Percentiles rank a stretch among this genome's conserved stretches.
Evolutionary conservation across 2,113 vertebrate species (phyloP).

Genomic region (Athene cunicularia): DNA sequence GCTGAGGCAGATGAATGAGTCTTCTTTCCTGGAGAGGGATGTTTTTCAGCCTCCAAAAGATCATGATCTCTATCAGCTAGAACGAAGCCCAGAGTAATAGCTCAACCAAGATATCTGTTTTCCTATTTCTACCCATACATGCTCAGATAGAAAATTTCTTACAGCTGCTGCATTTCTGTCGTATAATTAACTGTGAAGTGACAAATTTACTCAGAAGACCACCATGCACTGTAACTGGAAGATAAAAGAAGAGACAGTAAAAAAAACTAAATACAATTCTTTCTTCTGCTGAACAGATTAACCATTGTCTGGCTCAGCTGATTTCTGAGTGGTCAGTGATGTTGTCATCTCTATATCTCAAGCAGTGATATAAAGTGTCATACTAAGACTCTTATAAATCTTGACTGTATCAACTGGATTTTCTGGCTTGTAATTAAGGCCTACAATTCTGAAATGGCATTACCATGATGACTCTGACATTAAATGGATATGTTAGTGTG

Average conservation of each 20-base stretch:
- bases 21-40: not conserved
- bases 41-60: not conserved
- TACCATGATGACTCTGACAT: not conserved
- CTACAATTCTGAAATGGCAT: not conserved
- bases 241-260: not conserved
- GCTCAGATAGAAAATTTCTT: not conserved
- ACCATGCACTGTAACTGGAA: accelerated
- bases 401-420: not conserved
- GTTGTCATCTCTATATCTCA: not conserved
- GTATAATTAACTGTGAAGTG: not conserved
- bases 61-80: not conserved
- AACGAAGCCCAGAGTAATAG: not conserved
- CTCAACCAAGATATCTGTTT: not conserved
- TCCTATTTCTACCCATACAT: too few relatives aligned
- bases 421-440: not conserved
- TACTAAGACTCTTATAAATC: not conserved
- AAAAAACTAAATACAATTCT: not conserved
- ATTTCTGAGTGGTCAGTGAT: not conserved
- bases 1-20: not conserved
- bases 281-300: not conserved
- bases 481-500: not conserved
- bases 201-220: not conserved
- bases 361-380: not conserved
- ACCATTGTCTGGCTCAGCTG: not conserved
- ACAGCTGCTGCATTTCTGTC: not conserved